These are phyloP conservation scores for Drosophila novamexicana DNA, from an alignment of 1,140 invertebrate species.

Conservation along the genomic window DNA sequence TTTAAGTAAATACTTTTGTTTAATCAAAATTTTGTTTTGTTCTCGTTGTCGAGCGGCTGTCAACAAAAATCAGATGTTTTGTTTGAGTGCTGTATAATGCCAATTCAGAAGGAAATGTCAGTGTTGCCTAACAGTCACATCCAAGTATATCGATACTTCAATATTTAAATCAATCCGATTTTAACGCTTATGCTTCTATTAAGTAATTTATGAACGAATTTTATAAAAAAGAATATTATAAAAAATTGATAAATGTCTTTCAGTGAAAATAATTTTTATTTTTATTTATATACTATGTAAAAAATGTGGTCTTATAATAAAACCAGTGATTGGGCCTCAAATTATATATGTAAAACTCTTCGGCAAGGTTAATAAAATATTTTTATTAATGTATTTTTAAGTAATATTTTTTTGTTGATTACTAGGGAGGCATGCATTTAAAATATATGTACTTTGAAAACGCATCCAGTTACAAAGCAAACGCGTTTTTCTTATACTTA, in stretches of 20 bases:
- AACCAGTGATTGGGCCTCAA: no score
- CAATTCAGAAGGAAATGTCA: not conserved
- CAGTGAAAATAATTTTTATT: not conserved
- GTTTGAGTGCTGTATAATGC: constrained; percentile 20
- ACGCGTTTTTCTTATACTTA: constrained; percentile 25
- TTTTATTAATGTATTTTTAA: constrained; percentile 43
- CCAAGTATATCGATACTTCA: constrained; percentile 6
- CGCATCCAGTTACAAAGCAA: constrained; percentile 51
- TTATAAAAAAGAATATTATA: not conserved
- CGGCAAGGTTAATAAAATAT: constrained; percentile 16
- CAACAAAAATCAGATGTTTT: constrained; percentile 67
- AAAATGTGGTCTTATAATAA: no score
- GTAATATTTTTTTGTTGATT: constrained; percentile 20
- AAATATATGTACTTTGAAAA: constrained; percentile 48
- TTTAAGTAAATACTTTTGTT: constrained; percentile 25
- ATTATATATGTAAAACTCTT: not conserved
- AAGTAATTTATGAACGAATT: not conserved
- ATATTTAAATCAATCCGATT: not conserved
- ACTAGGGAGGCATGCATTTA: constrained; percentile 60
- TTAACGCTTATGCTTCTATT: constrained; percentile 2
- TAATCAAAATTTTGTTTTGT: not conserved
- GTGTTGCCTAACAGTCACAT: constrained; percentile 22
- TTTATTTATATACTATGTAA: no score
- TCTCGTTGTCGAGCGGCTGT: constrained; percentile 23
- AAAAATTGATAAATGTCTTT: not conserved